Evolutionary conservation across 2,113 vertebrate genomes (phyloP), one percentile per base, ranked within the genome.

Genomic region (Apus apus): DNA sequence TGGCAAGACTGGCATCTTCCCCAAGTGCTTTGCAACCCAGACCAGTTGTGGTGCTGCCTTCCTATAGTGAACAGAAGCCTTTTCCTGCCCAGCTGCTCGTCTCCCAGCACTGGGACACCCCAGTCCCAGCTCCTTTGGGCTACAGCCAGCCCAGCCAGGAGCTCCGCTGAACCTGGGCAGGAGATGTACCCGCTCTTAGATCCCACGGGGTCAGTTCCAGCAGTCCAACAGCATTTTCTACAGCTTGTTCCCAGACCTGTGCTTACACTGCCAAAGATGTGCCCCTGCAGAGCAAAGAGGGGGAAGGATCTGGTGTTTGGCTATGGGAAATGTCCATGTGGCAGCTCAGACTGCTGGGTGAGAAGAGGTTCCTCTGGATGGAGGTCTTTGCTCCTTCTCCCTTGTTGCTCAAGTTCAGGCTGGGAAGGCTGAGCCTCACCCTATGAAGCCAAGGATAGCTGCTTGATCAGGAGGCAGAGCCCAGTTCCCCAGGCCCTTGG

Each of bases 1-100:
- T 11, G 98, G 99, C 91, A 96, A 88, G 8, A 95, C 98, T 1
- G 99, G 99, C 46, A 99, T 99, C 91, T 99, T 99, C 93, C 99
- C 99, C 58, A 97, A 96, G 46, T 98, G 98, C 97, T 99, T 99
- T n/a, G 98, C 98, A 82, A 98, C 94, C 84, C 97, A 74, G 58
- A 67, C 78, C 40, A 9, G 40, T 34, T 74, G 54, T 45, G 79
- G 8, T 56, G 58, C 80, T 85, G 20, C 95, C 23, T 60, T n/a
- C 66, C 32, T 61, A 2, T 90, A 83, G 64, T 2, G 1, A 57
- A 17, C 29, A 29, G 74, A 38, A 75, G 23, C 60, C 14, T 62
- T 30, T 15, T 53, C 43, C 65, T 72, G 11, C 50, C 22, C 1
- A 0, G 7, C 62, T 40, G 34, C 40, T 14, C 30, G 25, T 27